Percentiles rank a stretch among this genome's conserved stretches.
These are phyloP conservation scores for Andrena minutula DNA, from an alignment of 2,888 invertebrate genomes.

Conservation along the genomic window DNA sequence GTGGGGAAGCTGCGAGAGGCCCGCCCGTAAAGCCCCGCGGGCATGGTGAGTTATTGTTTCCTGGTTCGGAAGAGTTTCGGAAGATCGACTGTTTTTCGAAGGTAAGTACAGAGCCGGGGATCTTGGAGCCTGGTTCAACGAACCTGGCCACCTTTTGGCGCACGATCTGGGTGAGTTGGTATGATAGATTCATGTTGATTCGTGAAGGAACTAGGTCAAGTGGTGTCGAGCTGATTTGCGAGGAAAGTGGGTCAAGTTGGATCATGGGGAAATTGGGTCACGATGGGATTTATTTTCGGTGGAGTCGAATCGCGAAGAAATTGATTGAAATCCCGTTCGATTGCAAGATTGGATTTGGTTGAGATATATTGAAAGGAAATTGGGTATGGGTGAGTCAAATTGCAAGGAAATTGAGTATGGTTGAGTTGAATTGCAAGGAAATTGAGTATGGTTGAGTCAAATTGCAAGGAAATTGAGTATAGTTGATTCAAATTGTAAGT, in stretches of 20 bases:
- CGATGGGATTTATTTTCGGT: not conserved
- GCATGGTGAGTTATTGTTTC: constrained; percentile 37
- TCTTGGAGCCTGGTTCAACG: constrained; percentile 4
- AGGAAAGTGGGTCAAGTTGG: not conserved
- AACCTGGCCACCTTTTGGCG: not conserved
- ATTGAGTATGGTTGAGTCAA: not conserved
- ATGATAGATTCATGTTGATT: not conserved
- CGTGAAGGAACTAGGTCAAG: constrained; percentile 1
- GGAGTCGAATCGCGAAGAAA: not conserved
- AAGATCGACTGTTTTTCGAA: constrained; percentile 22
- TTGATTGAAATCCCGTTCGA: not conserved
- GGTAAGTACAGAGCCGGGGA: constrained; percentile 8
- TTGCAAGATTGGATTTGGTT: not conserved
- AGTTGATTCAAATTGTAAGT: not conserved
- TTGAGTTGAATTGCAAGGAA: not conserved
- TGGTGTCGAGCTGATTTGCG: not conserved
- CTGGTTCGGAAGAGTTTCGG: constrained; percentile 11
- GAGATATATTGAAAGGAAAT: not conserved
- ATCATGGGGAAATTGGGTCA: not conserved
- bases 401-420: not conserved
- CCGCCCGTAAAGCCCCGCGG: constrained; percentile 33
- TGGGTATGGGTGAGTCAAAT: not conserved
- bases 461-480: not conserved
- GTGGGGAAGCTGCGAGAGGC: constrained; percentile 55
- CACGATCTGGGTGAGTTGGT: not conserved